A percentile compares a stretch with the other conserved stretches of the same genome.
phyloP scores from a whole-genome alignment of 2,888 invertebrate species.

The Ophonus ardosiacus region DNA sequence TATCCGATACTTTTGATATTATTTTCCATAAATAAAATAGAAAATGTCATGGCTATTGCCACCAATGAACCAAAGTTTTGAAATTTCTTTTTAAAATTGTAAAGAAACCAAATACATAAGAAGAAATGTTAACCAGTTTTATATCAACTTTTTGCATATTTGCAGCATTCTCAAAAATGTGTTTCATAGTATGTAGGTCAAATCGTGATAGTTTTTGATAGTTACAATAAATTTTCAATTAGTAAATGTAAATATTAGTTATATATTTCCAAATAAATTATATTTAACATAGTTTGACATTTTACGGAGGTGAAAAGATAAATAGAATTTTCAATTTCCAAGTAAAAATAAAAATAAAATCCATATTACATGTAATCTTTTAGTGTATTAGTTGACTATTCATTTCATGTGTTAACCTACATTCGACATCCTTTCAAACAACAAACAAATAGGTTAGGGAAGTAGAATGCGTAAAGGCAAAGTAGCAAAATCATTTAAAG shows the following conservation, averaged over 20 bases:
- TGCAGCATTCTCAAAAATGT: too few relatives aligned
- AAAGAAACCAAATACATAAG: too few relatives aligned
- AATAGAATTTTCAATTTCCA: not conserved
- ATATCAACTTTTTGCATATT: too few relatives aligned
- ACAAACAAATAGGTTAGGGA: slow-evolving; percentile 4
- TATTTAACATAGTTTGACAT: not conserved
- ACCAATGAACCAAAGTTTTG: too few relatives aligned
- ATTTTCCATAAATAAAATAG: too few relatives aligned
- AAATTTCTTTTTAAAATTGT: too few relatives aligned
- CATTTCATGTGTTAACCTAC: not conserved
- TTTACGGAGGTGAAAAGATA: not conserved
- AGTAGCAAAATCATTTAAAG: slow-evolving; percentile 22
- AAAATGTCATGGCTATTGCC: too few relatives aligned
- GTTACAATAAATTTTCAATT: not conserved
- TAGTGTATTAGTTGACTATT: not conserved
- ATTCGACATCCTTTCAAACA: slow-evolving; percentile 3
- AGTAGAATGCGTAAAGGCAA: slow-evolving; percentile 10
- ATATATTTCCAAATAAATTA: not conserved
- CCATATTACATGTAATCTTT: not conserved
- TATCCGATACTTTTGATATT: too few relatives aligned
- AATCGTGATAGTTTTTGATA: not conserved
- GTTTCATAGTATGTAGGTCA: not conserved
- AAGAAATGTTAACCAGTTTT: too few relatives aligned
- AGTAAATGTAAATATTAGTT: not conserved
- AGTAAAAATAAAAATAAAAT: not conserved